Conservation (phyloP, 2,888 invertebrate species). For the Agriopis leucophaearia region DNA sequence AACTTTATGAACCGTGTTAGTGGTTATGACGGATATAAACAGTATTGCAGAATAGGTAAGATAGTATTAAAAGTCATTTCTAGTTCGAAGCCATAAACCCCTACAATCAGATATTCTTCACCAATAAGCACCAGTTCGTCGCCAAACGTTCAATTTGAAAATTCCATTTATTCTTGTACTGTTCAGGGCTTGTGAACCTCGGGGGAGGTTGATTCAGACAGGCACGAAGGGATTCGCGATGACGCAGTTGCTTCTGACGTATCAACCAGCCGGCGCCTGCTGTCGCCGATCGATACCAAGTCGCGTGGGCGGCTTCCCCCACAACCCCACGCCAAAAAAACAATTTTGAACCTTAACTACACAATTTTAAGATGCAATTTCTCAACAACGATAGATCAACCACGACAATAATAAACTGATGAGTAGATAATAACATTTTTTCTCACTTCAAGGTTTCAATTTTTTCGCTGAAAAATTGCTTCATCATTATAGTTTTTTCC, state of each 20-base stretch:
- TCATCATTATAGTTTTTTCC: constrained; percentile 9
- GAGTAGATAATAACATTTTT: constrained; percentile 33
- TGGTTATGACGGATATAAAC: not conserved
- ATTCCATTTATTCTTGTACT: constrained; percentile 24
- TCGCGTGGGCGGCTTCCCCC: constrained; percentile 74
- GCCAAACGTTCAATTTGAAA: constrained; percentile 8
- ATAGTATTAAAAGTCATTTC: not conserved
- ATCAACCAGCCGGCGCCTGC: constrained; percentile 66
- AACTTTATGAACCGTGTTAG: not conserved
- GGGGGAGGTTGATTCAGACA: constrained; percentile 56
- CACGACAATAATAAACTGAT: constrained; percentile 28
- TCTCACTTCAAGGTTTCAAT: constrained; percentile 30
- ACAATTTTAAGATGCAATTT: constrained; percentile 47
- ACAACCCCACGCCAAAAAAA: constrained; percentile 54
- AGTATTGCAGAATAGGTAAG: not conserved
- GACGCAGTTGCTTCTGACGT: constrained; percentile 78
- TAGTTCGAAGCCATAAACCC: constrained; percentile 15
- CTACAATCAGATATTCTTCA: constrained; percentile 14
- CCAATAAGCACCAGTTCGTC: not conserved
- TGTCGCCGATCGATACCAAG: constrained; percentile 74
- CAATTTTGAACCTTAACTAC: constrained; percentile 60
- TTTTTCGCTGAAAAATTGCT: constrained; percentile 13
- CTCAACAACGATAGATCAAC: constrained; percentile 24
- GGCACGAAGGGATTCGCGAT: constrained; percentile 64
- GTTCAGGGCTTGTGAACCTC: constrained; percentile 47